Base-by-base conservation (phyloP, 2,888 invertebrate species). In the Drosophila tripunctata region DNA sequence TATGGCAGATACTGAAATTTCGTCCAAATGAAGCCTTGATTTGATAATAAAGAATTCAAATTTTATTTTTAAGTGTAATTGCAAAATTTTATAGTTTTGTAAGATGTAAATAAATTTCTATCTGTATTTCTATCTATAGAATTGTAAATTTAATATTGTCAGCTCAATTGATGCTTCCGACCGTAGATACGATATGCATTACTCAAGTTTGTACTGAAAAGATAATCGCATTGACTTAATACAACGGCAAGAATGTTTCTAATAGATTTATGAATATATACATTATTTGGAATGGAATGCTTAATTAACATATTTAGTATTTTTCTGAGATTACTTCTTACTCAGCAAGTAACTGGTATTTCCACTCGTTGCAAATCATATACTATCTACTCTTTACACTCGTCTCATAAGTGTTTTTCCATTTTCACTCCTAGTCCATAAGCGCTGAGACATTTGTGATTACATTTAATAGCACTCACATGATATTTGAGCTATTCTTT, bases 401-500 rank as follows among this genome's bases (percentile, higher is more conserved):
- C 12, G 8, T 3, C 2, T 5, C n/a, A 22, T n/a, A 41, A 43
- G 19, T 4, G 4, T 10, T 14, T 14, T 36, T 7, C 21, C 19
- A 22, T 31, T 30, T 48, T 6, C 36, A 12, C 43, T 3, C 10
- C 50, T 36, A 40, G 22, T 30, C 50, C 54, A 30, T 15, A 48
- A 40, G 15, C n/a, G n/a, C 36, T 10, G 55, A 41, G 48, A 48
- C 44, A 56, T 58, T 69, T 67, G 63, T 55, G 67, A 74, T 85
- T 81, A 70, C 67, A 67, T 70, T 85, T 65, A 66, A 85, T 70
- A 74, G 47, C 31, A 10, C 47, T 75, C 75, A 63, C 74, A 57
- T 65, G 75, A 63, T 74, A 70, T 61, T 69, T 56, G 67, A 74
- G 70, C 85, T 81, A 78, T 78, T 78, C 50, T 38, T 33, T 14